phyloP scores from a whole-genome alignment of 2,797 vertebrate genomes.

The Protonibea diacanthus region DNA sequence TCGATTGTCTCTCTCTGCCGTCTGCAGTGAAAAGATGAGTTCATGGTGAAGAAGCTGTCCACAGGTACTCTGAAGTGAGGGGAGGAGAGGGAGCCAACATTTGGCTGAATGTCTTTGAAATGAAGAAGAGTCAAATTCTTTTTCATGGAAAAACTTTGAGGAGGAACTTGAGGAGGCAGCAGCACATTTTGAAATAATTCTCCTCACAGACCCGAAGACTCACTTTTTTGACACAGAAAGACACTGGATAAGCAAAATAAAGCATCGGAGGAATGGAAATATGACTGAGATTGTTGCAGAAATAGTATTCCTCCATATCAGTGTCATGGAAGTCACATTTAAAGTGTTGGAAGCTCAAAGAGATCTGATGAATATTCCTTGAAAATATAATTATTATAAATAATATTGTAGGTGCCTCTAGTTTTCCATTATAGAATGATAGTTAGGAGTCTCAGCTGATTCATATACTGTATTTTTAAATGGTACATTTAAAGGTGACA shows the following conservation, averaged over 20 bases:
- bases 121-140: slow-evolving; percentile 38
- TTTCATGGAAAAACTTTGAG: slow-evolving; percentile 45
- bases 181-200: slow-evolving; percentile 22
- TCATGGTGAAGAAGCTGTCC: not conserved
- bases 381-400: too few species aligned
- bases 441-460: not conserved
- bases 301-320: not conserved
- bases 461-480: too few species aligned
- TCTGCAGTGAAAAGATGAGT: not conserved
- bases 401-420: not conserved
- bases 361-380: not conserved
- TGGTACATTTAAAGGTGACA: not conserved
- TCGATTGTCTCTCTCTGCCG: not conserved
- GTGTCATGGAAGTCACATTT: not conserved
- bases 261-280: not conserved
- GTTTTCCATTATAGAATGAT: not conserved
- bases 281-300: not conserved
- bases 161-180: slow-evolving; percentile 16
- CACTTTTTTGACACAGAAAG: not conserved
- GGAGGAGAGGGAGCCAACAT: not conserved
- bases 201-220: not conserved
- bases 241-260: not conserved
- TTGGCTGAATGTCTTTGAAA: slow-evolving; percentile 29
- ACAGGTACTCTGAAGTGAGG: slow-evolving; percentile 2
- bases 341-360: not conserved